A percentile compares a stretch with the other conserved stretches of the same genome.
Conservation (phyloP, 2,888 invertebrate species). For the Odontothrips loti region DNA sequence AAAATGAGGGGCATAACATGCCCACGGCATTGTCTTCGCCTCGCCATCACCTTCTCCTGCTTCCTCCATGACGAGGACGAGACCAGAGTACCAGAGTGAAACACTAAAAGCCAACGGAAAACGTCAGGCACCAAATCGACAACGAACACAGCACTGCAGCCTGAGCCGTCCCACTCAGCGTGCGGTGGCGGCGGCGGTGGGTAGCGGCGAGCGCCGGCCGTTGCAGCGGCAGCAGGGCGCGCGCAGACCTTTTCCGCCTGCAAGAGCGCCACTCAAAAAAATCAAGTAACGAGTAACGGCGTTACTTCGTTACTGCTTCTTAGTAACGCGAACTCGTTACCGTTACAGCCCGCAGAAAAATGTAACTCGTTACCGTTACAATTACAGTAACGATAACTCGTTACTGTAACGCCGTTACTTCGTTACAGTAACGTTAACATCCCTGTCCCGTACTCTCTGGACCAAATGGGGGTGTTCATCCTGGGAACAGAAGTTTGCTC, state of each 20-base stretch:
- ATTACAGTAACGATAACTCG: neutral
- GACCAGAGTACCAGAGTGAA: too few relatives aligned
- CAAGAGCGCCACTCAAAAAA: neutral
- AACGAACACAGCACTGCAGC: too few relatives aligned
- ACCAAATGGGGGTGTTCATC: too few relatives aligned
- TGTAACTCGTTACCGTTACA: neutral
- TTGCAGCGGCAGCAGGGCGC: neutral
- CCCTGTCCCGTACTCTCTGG: too few relatives aligned
- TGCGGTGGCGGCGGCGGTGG: neutral
- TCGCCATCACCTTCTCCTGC: neutral
- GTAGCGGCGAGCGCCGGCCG: neutral
- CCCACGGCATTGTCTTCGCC: neutral
- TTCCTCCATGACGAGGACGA: neutral
- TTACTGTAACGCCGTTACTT: neutral
- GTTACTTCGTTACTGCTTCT: neutral
- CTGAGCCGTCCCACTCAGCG: too few relatives aligned
- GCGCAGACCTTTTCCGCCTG: too few relatives aligned
- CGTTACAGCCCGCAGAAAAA: neutral
- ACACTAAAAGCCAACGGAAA: too few relatives aligned
- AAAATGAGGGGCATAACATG: neutral
- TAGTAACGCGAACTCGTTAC: neutral
- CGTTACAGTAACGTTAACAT: neutral
- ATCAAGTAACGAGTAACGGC: neutral
- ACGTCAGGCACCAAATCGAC: too few relatives aligned
- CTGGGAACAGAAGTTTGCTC: too few relatives aligned